phyloP scores from a whole-genome alignment of 2,888 invertebrate genomes.

The Gandaritis pyraliata region DNA sequence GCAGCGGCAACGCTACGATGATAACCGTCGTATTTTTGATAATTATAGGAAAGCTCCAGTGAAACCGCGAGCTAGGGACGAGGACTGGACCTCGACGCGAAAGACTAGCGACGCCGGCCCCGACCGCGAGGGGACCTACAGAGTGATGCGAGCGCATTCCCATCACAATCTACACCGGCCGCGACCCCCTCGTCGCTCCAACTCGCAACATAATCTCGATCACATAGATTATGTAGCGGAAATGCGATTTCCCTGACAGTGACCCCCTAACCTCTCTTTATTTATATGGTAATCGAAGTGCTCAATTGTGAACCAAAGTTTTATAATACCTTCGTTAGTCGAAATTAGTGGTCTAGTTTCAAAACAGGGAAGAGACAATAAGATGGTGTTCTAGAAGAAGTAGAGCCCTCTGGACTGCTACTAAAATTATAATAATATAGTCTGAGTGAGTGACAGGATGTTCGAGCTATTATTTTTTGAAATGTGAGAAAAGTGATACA shows the following conservation, averaged over 20 bases:
- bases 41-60: conserved; percentile 67
- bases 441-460: conserved; percentile 4
- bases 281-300: conserved; percentile 64
- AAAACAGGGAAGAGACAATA: conserved; percentile 43
- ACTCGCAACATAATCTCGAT: conserved; percentile 87
- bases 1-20: conserved; percentile 78
- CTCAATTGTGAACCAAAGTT: conserved; percentile 83
- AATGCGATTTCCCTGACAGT: conserved; percentile 86
- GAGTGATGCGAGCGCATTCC: conserved; percentile 84
- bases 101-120: conserved; percentile 74
- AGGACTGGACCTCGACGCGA: conserved; percentile 64
- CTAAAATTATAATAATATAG: conserved; percentile 23
- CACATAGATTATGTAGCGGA: conserved; percentile 86
- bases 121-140: conserved; percentile 76
- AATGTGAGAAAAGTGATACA: conserved; percentile 20
- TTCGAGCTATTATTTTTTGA: conserved; percentile 27
- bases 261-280: conserved; percentile 54
- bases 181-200: conserved; percentile 82
- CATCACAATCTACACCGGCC: conserved; percentile 86
- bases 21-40: conserved; percentile 68
- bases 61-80: conserved; percentile 59
- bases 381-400: conserved; percentile 15
- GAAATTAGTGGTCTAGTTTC: conserved; percentile 47
- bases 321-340: conserved; percentile 55
- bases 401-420: conserved; percentile 17